These are phyloP conservation scores for Hydrotaea cyrtoneurina DNA, from an alignment of 2,888 invertebrate species.

Conservation along the genomic window DNA sequence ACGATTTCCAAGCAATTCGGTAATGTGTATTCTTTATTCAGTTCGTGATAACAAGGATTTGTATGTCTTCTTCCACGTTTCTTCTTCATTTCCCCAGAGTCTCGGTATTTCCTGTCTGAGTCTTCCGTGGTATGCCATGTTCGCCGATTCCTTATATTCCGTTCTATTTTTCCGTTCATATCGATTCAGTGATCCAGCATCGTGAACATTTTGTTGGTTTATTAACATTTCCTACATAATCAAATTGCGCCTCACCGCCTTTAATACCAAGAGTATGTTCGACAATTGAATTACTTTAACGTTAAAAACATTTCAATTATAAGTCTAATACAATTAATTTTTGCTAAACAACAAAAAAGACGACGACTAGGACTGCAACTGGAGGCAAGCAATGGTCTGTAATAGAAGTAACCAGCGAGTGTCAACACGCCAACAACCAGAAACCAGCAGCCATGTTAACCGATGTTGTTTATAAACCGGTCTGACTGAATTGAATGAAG, in stretches of 20 bases:
- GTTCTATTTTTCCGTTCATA: no score
- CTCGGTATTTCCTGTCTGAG: no score
- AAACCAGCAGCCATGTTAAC: slow-evolving; percentile 35
- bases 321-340: slow-evolving; percentile 76
- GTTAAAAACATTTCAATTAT: slow-evolving; percentile 75
- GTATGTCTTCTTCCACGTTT: no score
- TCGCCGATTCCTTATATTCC: no score
- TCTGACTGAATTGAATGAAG: slow-evolving; percentile 40
- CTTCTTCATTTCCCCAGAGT: no score
- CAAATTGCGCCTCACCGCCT: background rate
- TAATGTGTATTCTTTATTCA: no score
- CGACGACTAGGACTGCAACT: slow-evolving; percentile 29
- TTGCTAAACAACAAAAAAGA: slow-evolving; percentile 33
- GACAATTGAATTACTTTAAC: slow-evolving; percentile 64
- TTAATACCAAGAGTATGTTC: slow-evolving; percentile 4
- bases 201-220: no score
- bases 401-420: slow-evolving; percentile 32
- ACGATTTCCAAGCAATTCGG: no score
- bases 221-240: no score
- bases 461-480: slow-evolving; percentile 64
- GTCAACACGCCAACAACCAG: slow-evolving; percentile 27
- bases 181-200: no score
- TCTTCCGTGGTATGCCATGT: no score
- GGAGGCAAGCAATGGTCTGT: background rate
- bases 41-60: no score